Evolutionary conservation across 2,797 vertebrate species (phyloP), one percentile per base, ranked within the genome.

Genomic region (Smutsia temminckii): DNA sequence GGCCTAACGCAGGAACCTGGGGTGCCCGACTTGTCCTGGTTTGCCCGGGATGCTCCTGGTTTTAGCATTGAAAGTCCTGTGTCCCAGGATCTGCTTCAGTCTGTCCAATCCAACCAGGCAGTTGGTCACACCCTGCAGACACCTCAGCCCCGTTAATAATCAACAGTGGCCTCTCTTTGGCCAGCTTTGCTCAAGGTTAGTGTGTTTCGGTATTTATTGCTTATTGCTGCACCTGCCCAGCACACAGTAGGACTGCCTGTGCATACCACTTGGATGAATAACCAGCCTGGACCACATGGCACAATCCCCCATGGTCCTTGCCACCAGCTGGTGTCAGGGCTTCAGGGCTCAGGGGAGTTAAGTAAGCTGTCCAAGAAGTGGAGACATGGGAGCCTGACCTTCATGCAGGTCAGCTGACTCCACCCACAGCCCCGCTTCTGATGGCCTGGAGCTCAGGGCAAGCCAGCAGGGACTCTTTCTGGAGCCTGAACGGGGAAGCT

Each of bases 401-500:
- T 25, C 13, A 6, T 8, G 34, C 27, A 16, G 25, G 49, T 34
- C 53, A 46, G 61, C 42, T 29, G 9, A 49, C 27, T 68, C 25
- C 12, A 17, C 20, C 12, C 57, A 32, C 21, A 6, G 57, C 89
- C 72, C 21, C 1, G 80, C 13, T 42, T 3, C 78, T 3, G 32
- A 8, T 0, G 12, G 59, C 71, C 53, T 42, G n/a, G 1, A 14
- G 72, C 64, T 69, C 78, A 4, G 49, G 8, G 46, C 21, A 4
- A 55, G 27, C 61, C 78, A 12, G 61, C 64, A 8, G 6, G 66
- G 72, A 11, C 25, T 20, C 27, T 46, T 59, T 42, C 77, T 49
- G 9, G 55, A 78, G 74, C 21, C 14, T 0, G 29, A 85, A 94
- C 29, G 77, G 4, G 68, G 91, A 97, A 85, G 40, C 42, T 57